Conservation (phyloP, 2,797 vertebrate species). For the Scarus forsteni region DNA sequence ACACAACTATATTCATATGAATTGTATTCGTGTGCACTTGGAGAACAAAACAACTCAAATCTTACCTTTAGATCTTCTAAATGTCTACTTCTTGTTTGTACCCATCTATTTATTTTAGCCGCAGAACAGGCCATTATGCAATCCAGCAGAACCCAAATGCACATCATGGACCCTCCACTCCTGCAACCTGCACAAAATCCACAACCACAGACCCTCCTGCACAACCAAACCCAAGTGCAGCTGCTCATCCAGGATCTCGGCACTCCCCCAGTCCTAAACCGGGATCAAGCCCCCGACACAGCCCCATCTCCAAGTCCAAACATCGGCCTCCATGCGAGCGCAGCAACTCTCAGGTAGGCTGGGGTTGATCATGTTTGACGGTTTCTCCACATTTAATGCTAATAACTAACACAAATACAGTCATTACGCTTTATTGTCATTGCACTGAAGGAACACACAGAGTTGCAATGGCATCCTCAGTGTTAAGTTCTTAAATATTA, state of each 20-base stretch:
- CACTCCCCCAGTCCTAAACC: conserved; percentile 47
- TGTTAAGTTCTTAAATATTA: too few relatives aligned
- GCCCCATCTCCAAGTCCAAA: conserved; percentile 43
- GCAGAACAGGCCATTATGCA: conserved; percentile 88
- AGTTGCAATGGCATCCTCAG: too few relatives aligned
- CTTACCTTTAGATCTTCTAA: too few relatives aligned
- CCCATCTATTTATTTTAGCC: conserved; percentile 71
- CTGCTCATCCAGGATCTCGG: background rate
- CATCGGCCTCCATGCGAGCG: too few relatives aligned
- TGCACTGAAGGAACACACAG: too few relatives aligned
- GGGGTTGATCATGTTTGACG: background rate
- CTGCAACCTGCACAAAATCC: conserved; percentile 21
- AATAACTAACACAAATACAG: too few relatives aligned
- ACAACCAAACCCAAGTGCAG: background rate
- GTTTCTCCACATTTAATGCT: too few relatives aligned
- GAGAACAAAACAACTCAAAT: too few relatives aligned
- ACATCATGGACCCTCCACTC: conserved; percentile 14
- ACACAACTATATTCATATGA: too few relatives aligned
- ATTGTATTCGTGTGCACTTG: too few relatives aligned
- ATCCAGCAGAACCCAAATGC: conserved; percentile 75
- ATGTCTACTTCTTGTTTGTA: background rate
- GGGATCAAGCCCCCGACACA: conserved; percentile 62
- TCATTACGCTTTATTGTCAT: too few relatives aligned
- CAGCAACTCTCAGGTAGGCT: too few relatives aligned
- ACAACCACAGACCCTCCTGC: conserved; percentile 1